phyloP scores from a whole-genome alignment of 2,888 invertebrate genomes.

The Leptinotarsa peninsularis region DNA sequence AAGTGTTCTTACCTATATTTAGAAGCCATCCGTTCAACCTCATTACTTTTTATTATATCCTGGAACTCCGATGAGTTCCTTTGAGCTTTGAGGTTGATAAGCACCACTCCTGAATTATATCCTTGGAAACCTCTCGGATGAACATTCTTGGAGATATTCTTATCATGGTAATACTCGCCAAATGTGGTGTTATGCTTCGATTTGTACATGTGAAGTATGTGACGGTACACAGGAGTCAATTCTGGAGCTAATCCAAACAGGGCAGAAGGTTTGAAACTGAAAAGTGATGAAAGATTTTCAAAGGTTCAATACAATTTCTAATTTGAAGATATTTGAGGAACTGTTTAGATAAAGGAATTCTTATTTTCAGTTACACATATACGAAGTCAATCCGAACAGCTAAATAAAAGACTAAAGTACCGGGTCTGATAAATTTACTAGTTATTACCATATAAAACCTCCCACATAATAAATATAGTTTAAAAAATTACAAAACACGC shows the following conservation, averaged over 20 bases:
- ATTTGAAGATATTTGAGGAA: no score
- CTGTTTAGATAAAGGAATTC: no score
- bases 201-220: conserved; percentile 77
- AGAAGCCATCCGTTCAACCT: conserved; percentile 69
- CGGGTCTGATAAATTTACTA: no score
- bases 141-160: conserved; percentile 49
- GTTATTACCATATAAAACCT: no score
- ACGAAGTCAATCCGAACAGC: no score
- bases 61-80: conserved; percentile 73
- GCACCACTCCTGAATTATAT: conserved; percentile 83
- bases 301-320: no score
- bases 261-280: conserved; percentile 71
- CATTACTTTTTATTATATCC: conserved; percentile 69
- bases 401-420: no score
- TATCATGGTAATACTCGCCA: conserved; percentile 65
- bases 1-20: conserved; percentile 68
- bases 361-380: no score
- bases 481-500: no score
- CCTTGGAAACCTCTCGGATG: conserved; percentile 75
- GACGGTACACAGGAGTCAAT: conserved; percentile 82
- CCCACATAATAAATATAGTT: no score
- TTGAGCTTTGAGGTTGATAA: conserved; percentile 77
- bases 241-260: conserved; percentile 81
- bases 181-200: conserved; percentile 72
- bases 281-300: no score